phyloP scores from a whole-genome alignment of 1,140 invertebrate species.

The Brachionus koreanus region DNA sequence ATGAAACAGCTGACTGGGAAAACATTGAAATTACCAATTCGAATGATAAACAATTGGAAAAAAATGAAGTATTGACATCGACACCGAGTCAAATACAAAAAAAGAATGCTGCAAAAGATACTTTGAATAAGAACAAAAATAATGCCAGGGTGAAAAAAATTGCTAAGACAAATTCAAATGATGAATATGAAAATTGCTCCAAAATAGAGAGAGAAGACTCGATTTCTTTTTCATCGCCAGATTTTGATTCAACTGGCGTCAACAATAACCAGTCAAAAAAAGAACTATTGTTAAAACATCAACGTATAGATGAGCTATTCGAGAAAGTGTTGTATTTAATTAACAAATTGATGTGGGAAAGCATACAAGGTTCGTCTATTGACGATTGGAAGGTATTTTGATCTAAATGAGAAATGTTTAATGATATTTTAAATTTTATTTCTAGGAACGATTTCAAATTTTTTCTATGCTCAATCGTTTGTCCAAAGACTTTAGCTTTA shows the following conservation, averaged over 20 bases:
- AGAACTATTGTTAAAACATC: slow-evolving; percentile 49
- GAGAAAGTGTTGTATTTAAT: slow-evolving; percentile 3
- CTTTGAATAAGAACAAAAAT: not conserved
- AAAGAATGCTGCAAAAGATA: not conserved
- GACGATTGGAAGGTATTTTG: slow-evolving; percentile 64
- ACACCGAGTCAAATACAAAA: slow-evolving; percentile 10
- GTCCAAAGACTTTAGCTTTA: slow-evolving; percentile 63
- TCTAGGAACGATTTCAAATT: slow-evolving; percentile 64
- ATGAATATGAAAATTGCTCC: not conserved
- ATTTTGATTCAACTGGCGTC: not conserved
- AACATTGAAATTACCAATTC: not conserved
- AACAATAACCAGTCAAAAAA: slow-evolving; percentile 46
- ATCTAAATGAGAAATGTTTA: too few relatives aligned
- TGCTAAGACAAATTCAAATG: not conserved
- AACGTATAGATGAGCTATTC: not conserved
- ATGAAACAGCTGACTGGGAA: slow-evolving; percentile 1
- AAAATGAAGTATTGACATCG: slow-evolving; percentile 7
- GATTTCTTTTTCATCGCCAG: slow-evolving; percentile 24
- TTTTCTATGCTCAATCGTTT: slow-evolving; percentile 65
- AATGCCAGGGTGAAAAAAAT: not conserved
- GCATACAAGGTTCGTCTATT: slow-evolving; percentile 63
- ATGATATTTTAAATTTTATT: not conserved
- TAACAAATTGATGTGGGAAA: slow-evolving; percentile 64
- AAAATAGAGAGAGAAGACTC: not conserved
- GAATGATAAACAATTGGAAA: not conserved